Percentiles rank a stretch among this genome's conserved stretches.
Evolutionary conservation across 2,888 invertebrate species (phyloP).

Genomic region (Philaethria dido): DNA sequence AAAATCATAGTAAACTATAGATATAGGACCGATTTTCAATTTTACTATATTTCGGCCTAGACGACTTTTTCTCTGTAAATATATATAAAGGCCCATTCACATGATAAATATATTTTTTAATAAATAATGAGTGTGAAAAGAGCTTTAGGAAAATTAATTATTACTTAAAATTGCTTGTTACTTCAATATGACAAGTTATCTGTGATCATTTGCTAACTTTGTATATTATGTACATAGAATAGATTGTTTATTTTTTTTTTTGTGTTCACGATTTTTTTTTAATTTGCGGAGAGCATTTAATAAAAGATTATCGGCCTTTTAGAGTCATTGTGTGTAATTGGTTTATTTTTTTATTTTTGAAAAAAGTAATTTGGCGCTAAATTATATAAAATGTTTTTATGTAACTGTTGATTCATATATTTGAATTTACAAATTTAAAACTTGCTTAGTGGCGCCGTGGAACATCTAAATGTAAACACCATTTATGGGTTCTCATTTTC

Average conservation of each 20-base stretch:
- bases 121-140: neutral
- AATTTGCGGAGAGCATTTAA: neutral
- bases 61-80: neutral
- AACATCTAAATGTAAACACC: no score
- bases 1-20: no score
- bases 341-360: no score
- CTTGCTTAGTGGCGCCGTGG: no score
- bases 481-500: no score
- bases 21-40: neutral
- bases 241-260: neutral
- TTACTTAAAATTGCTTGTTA: constrained; percentile 1
- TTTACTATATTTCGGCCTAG: constrained; percentile 1
- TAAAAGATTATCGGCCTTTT: no score
- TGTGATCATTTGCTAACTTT: constrained; percentile 10
- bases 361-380: no score
- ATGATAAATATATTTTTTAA: neutral
- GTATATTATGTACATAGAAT: constrained; percentile 15
- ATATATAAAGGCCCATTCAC: neutral
- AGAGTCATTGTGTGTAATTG: no score
- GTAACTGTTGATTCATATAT: neutral
- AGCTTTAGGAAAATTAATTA: neutral
- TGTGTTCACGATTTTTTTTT: neutral
- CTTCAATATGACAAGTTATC: constrained; percentile 7
- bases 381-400: neutral
- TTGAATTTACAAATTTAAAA: no score